phyloP scores from a whole-genome alignment of 2,113 vertebrate species.

The Terrapene triunguis region DNA sequence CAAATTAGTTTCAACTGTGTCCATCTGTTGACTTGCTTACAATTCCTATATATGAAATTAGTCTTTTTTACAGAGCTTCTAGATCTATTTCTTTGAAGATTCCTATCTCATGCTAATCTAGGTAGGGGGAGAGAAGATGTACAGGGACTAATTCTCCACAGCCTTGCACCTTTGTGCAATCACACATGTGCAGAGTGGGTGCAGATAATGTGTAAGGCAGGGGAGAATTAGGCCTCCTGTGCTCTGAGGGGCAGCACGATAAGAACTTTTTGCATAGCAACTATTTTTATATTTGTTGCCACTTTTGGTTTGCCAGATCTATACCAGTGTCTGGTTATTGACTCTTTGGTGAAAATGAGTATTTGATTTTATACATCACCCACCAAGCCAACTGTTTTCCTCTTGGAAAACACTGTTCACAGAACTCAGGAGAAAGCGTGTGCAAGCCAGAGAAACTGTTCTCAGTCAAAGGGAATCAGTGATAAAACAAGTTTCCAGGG shows the following conservation, averaged over 20 bases:
- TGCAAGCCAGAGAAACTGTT: not conserved
- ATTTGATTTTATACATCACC: not conserved
- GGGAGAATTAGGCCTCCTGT: not conserved
- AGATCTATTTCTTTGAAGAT: not conserved
- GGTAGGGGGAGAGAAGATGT: not conserved
- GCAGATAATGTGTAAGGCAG: not conserved
- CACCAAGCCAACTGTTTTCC: not conserved
- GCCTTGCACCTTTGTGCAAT: not conserved
- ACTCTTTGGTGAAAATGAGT: not conserved
- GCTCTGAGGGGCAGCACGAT: not conserved
- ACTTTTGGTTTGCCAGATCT: not conserved
- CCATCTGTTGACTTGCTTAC: conserved; percentile 18
- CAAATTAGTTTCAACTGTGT: not conserved
- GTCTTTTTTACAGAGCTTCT: not conserved
- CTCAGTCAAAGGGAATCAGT: not conserved
- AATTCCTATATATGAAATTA: not conserved
- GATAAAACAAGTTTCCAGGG: not conserved
- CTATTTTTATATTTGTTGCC: not conserved
- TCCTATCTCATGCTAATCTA: not conserved
- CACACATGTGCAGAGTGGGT: fast-evolving
- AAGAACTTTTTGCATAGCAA: not conserved
- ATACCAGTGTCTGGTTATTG: not conserved
- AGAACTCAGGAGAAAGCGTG: not conserved
- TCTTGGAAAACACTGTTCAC: not conserved
- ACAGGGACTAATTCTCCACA: not conserved